phyloP scores from a whole-genome alignment of 2,888 invertebrate species.

The Lepetodrilus schrolli region DNA sequence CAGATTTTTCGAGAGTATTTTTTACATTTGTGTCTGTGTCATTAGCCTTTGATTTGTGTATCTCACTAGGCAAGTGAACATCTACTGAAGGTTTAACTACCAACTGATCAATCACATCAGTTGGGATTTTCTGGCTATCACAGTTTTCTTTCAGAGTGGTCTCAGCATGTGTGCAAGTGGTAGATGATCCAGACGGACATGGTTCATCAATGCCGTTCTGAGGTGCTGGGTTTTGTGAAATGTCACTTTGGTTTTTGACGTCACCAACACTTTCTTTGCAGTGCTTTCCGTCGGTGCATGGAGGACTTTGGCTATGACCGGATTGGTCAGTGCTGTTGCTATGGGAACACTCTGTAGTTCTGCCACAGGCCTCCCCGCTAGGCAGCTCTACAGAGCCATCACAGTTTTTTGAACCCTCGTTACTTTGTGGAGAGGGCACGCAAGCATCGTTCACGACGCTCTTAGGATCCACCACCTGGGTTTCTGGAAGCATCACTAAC shows the following conservation, averaged over 20 bases:
- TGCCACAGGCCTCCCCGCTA: slow-evolving; percentile 41
- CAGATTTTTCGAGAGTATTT: too few relatives aligned
- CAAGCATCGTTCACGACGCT: slow-evolving; percentile 72
- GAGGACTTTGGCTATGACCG: slow-evolving; percentile 25
- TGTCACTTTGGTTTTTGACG: not conserved
- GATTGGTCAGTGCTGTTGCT: slow-evolving; percentile 21
- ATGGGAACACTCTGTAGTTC: slow-evolving; percentile 45
- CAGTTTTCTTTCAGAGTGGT: too few relatives aligned
- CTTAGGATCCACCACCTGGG: slow-evolving; percentile 70
- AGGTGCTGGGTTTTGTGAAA: too few relatives aligned
- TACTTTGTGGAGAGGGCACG: slow-evolving; percentile 50
- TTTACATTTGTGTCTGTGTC: too few relatives aligned
- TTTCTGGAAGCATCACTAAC: slow-evolving; percentile 68
- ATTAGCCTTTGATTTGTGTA: too few relatives aligned
- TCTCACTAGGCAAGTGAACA: too few relatives aligned
- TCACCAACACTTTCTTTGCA: slow-evolving; percentile 19
- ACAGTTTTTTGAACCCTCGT: slow-evolving; percentile 64
- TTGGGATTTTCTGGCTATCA: too few relatives aligned
- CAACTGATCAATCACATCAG: too few relatives aligned
- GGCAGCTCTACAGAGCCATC: slow-evolving; percentile 50
- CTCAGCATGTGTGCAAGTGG: too few relatives aligned
- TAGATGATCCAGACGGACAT: too few relatives aligned
- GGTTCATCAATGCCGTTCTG: too few relatives aligned
- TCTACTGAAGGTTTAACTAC: too few relatives aligned
- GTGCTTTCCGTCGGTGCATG: slow-evolving; percentile 29